Base-by-base conservation (phyloP, 2,888 invertebrate species). In the Eilema caniola region DNA sequence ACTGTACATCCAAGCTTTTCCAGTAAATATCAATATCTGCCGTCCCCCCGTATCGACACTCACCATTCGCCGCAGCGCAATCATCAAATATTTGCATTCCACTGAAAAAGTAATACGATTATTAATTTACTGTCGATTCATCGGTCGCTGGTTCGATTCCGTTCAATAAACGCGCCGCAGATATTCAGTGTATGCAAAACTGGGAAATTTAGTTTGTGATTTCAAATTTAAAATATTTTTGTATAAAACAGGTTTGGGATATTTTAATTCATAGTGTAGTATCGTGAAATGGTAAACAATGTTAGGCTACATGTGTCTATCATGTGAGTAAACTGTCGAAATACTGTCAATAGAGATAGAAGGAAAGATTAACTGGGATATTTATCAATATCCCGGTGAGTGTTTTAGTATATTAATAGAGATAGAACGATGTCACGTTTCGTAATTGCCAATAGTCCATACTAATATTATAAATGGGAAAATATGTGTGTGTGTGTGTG, bases 61-160 rank as follows among this genome's bases (percentile, higher is more conserved):
- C 87, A 78, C 75, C 92, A 90, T 88, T 87, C 90, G 88, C 93
- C 91, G 78, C 93, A 91, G 86, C 86, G 90, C 92, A 93, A 93
- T 92, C 94, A 91, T 92, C 92, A 93, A 94, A 94, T 93, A 94
- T 95, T 94, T 95, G 93, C 93, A 93, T 94, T 89, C 90, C 88
- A 83, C 86, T 92, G 93, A 93, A 95, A 94, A 94, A 95, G 92
- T 95, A 95, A 95, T 94, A 90, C 91, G 90, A 93, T 95, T 95
- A 94, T 94, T 94, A 94, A 95, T 95, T 94, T 94, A 89, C 90
- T 86, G 88, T 80, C 93, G 88, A 92, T 95, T 94, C 94, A 93
- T 86, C 88, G 86, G 77, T 81, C 78, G 77, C 77, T 81, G 81
- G 86, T 89, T 88, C 89, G 86, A 89, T 91, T 86, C 88, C 86